Evolutionary conservation across 2,113 vertebrate genomes (phyloP), one percentile per base, ranked within the genome.

Genomic region (Elephas maximus): DNA sequence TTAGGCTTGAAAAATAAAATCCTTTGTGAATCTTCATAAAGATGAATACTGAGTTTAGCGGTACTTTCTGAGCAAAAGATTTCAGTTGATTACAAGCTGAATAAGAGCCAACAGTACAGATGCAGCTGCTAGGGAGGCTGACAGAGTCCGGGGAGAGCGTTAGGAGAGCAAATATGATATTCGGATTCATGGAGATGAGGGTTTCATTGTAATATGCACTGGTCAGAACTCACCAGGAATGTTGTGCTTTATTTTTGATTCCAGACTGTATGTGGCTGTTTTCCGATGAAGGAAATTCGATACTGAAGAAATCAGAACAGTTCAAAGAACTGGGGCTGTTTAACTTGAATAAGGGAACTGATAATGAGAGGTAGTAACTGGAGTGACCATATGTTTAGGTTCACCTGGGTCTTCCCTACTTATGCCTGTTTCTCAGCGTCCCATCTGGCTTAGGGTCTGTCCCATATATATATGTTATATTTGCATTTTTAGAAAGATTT

Each of bases 21-120:
- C 62, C 26, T 95, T 73, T 71, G 60, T 48, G 24, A 88, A 33
- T 73, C 44, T 97, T 86, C 45, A 53, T 41, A 41, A 82, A 93
- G 51, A 91, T 81, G 44, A 89, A 91, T 83, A 88, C 83, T 51
- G 63, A 87, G 74, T 81, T 94, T 53, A 63, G 74, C 18, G 26
- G 88, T 20, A 77, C 28, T 93, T 97, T 78, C 51, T 91, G 33
- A 76, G 60, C 60, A 71, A 63, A 88, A 69, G 21, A 91, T 85
- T 94, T 80, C 30, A 78, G 67, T 41, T 93, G 88, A 93, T 96
- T 89, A 21, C 65, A 77, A 41, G 44, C 67, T 92, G 74, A 76
- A 37, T 30, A 28, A 11, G 23, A 63, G 73, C 65, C 45, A 88
- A 23, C 28, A 41, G 17, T 60, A 15, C 0, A 5, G 45, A 8